Percentiles rank a stretch among this genome's conserved stretches.
Conservation (phyloP, 2,797 vertebrate genomes). For the Anguilla anguilla region DNA sequence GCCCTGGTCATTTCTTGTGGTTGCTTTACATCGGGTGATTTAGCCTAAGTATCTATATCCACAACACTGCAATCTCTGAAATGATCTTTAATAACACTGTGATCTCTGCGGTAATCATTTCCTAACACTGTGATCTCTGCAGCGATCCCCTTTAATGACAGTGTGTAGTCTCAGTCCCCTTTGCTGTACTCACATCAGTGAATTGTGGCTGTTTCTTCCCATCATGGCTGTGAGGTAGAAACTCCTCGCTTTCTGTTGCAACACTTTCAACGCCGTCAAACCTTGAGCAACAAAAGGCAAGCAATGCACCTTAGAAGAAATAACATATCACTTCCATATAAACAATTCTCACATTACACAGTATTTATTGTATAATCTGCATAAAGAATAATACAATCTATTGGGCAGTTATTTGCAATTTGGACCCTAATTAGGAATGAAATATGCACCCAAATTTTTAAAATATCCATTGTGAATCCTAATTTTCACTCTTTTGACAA, state of each 20-base stretch:
- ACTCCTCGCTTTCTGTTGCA: constrained; percentile 15
- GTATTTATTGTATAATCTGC: neutral
- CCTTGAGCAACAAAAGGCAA: neutral
- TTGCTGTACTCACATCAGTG: constrained; percentile 29
- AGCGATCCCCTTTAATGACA: neutral
- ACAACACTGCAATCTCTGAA: neutral
- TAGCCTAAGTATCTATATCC: neutral
- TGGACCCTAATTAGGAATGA: neutral
- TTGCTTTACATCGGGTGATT: neutral
- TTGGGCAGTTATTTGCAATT: neutral
- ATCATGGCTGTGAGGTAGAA: constrained; percentile 24
- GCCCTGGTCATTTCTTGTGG: neutral
- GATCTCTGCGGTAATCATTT: neutral
- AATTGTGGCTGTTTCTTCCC: constrained; percentile 27
- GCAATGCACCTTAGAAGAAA: neutral
- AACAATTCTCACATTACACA: neutral
- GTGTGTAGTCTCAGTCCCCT: neutral
- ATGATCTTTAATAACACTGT: neutral
- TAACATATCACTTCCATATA: neutral
- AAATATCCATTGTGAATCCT: neutral
- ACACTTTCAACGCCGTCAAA: neutral
- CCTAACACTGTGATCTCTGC: neutral
- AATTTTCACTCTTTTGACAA: neutral
- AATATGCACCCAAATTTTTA: neutral
- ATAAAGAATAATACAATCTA: neutral